A percentile compares a stretch with the other conserved stretches of the same genome.
Conservation (phyloP, 2,888 invertebrate species). For the Trachelus iudaicus region DNA sequence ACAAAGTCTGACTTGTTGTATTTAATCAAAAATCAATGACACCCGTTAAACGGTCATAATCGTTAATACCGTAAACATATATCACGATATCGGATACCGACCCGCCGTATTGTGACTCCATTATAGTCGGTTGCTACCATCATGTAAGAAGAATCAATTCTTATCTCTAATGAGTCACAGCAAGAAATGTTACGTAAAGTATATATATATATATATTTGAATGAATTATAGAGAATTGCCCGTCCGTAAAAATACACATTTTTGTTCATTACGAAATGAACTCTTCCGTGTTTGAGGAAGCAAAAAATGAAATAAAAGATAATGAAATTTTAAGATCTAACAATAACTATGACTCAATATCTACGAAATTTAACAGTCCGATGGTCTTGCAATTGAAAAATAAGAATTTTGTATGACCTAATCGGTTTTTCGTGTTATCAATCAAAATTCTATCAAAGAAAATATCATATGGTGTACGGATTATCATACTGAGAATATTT, state of each 20-base stretch:
- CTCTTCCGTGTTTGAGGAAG: neutral
- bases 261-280: neutral
- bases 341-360: neutral
- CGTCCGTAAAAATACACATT: neutral
- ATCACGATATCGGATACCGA: neutral
- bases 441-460: neutral
- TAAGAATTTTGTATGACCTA: neutral
- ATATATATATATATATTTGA: constrained; percentile 23
- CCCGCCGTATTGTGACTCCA: neutral
- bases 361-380: neutral
- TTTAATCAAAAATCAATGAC: neutral
- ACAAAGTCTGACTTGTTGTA: neutral
- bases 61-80: neutral
- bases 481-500: neutral
- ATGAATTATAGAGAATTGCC: neutral
- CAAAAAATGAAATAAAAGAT: neutral
- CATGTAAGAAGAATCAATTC: neutral
- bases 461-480: neutral
- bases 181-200: constrained; percentile 6
- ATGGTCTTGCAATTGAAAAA: neutral
- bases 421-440: too few relatives aligned
- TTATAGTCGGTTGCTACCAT: neutral
- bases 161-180: neutral
- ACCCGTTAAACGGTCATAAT: neutral
- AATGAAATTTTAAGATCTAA: neutral